Conservation (phyloP, 2,797 vertebrate genomes). For the Poecilia picta region DNA sequence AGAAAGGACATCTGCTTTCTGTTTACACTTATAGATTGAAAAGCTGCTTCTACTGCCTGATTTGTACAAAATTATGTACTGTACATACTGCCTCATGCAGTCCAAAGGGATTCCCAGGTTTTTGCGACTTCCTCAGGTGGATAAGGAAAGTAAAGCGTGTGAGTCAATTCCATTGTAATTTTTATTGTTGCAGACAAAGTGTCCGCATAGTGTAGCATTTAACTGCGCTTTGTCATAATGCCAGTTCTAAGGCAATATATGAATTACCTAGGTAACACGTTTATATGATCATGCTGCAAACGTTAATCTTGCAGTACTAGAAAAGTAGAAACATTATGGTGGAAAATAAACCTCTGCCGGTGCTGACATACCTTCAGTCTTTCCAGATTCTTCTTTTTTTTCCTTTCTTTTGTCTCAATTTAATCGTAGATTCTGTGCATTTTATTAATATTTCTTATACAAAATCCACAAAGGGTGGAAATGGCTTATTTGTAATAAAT, state of each 20-base stretch:
- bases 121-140: neutral
- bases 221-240: neutral
- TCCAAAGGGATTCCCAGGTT: neutral
- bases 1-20: neutral
- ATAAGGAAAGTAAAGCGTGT: neutral
- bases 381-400: neutral
- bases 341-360: neutral
- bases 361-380: neutral
- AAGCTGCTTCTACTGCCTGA: neutral
- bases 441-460: too few species aligned
- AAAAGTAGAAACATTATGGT: neutral
- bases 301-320: neutral
- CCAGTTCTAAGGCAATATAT: neutral
- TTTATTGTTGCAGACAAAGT: neutral
- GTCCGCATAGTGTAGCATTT: neutral
- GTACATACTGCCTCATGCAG: neutral
- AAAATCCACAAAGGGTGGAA: too few species aligned
- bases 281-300: neutral
- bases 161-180: neutral
- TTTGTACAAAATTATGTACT: neutral
- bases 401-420: too few species aligned
- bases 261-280: too few species aligned
- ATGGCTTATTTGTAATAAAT: too few species aligned
- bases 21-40: neutral
- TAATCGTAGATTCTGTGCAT: too few species aligned